Evolutionary conservation across 2,888 invertebrate species (phyloP).

Genomic region (Mimas tiliae): DNA sequence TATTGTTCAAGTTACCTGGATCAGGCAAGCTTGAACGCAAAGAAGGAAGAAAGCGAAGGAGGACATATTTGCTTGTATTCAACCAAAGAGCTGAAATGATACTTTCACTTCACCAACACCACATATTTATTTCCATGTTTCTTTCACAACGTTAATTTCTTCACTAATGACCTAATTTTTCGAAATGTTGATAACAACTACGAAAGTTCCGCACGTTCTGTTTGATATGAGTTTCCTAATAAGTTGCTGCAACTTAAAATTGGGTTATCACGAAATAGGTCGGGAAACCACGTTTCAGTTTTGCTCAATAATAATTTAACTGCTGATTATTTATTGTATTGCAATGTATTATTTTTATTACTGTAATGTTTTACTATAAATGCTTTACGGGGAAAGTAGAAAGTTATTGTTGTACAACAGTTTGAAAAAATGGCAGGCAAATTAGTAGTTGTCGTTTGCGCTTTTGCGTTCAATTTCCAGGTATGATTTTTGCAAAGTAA

Average conservation of each 20-base stretch:
- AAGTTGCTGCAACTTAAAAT: constrained; percentile 17
- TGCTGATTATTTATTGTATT: constrained; percentile 10
- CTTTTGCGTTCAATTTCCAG: constrained; percentile 45
- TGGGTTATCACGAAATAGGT: constrained; percentile 19
- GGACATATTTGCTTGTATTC: constrained; percentile 37
- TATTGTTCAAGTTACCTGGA: constrained; percentile 35
- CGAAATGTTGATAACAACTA: constrained; percentile 5
- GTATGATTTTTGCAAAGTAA: constrained; percentile 34
- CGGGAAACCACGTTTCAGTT: constrained; percentile 16
- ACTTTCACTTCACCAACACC: not conserved
- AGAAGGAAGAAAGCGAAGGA: constrained; percentile 30
- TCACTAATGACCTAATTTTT: constrained; percentile 16
- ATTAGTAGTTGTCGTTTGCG: constrained; percentile 43
- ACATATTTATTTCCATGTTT: constrained; percentile 13
- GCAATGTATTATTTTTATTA: constrained; percentile 13
- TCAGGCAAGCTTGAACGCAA: constrained; percentile 42
- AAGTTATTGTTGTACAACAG: constrained; percentile 14
- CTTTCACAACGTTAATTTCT: constrained; percentile 9
- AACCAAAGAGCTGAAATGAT: constrained; percentile 31
- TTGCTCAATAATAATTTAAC: constrained; percentile 1
- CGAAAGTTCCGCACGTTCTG: constrained; percentile 15
- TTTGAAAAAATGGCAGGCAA: constrained; percentile 42
- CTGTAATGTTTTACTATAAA: constrained; percentile 14
- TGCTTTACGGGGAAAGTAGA: constrained; percentile 14
- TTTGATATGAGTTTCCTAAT: constrained; percentile 6